Conservation (phyloP, 2,888 invertebrate species). For the Macrophya alboannulata region DNA sequence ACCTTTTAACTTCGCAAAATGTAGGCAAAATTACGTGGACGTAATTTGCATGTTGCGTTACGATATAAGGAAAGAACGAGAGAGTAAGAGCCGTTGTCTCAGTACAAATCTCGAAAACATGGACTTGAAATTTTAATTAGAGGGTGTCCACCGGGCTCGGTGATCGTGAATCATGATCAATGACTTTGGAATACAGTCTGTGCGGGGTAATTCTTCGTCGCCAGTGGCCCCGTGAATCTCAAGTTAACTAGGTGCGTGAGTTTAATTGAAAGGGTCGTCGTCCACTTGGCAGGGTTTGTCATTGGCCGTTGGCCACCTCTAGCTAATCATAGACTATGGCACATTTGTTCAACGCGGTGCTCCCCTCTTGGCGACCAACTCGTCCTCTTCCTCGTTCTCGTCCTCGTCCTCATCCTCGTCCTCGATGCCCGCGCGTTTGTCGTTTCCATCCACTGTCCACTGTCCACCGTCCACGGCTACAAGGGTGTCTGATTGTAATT, state of each 20-base stretch:
- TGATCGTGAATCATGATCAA: slow-evolving; percentile 31
- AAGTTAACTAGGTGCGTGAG: slow-evolving; percentile 66
- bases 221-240: slow-evolving; percentile 73
- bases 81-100: background rate
- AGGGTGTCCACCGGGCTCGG: background rate
- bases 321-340: slow-evolving; percentile 77
- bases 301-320: slow-evolving; percentile 73
- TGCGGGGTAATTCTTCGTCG: slow-evolving; percentile 39
- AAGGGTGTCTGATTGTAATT: slow-evolving; percentile 80
- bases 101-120: background rate
- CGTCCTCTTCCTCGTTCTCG: slow-evolving; percentile 63
- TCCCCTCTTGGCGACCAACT: slow-evolving; percentile 75
- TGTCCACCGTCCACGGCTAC: slow-evolving; percentile 64
- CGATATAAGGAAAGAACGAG: background rate
- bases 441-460: slow-evolving; percentile 44
- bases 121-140: slow-evolving; percentile 30
- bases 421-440: slow-evolving; percentile 41
- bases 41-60: slow-evolving; percentile 12
- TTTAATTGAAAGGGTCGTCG: slow-evolving; percentile 77
- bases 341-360: slow-evolving; percentile 65
- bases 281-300: slow-evolving; percentile 64
- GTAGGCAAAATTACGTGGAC: background rate
- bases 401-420: slow-evolving; percentile 57
- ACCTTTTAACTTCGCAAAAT: background rate
- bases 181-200: slow-evolving; percentile 26